Evolutionary conservation across 2,113 vertebrate species (phyloP).

Genomic region (Cyprinodon brontotheroides): DNA sequence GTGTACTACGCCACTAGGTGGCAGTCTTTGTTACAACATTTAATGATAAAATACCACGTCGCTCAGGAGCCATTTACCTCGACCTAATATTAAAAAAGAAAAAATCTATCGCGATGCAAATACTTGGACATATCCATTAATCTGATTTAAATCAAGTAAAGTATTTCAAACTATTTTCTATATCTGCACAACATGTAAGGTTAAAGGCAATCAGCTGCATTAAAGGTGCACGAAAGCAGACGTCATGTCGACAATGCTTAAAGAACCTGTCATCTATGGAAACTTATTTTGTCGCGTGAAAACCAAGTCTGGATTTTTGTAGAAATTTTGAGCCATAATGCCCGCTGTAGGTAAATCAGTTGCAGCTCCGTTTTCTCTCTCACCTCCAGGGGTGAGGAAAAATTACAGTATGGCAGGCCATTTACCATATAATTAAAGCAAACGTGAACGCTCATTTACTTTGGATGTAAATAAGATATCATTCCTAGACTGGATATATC

Average conservation of each 20-base stretch:
- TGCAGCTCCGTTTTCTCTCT: conserved; percentile 18
- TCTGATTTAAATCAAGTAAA: neutral
- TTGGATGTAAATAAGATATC: neutral
- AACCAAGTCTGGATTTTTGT: neutral
- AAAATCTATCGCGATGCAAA: neutral
- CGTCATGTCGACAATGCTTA: neutral
- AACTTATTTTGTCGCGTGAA: too few species aligned
- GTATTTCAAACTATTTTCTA: neutral
- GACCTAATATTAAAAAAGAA: neutral
- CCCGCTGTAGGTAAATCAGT: conserved; percentile 33
- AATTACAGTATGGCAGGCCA: neutral
- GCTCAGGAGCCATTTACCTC: neutral
- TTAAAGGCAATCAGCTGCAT: neutral
- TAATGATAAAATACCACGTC: neutral
- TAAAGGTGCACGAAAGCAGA: neutral
- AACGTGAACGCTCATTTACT: neutral
- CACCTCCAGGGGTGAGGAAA: conserved; percentile 17
- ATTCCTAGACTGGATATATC: neutral
- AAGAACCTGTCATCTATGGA: neutral
- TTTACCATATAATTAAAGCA: neutral
- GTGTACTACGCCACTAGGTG: conserved; percentile 53
- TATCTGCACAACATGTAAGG: neutral
- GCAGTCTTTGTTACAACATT: conserved; percentile 35
- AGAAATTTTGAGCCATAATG: conserved; percentile 60
- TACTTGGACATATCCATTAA: neutral